Percentiles rank a stretch among this genome's conserved stretches.
phyloP scores from a whole-genome alignment of 2,888 invertebrate genomes.

The Drosophila tanythrix region DNA sequence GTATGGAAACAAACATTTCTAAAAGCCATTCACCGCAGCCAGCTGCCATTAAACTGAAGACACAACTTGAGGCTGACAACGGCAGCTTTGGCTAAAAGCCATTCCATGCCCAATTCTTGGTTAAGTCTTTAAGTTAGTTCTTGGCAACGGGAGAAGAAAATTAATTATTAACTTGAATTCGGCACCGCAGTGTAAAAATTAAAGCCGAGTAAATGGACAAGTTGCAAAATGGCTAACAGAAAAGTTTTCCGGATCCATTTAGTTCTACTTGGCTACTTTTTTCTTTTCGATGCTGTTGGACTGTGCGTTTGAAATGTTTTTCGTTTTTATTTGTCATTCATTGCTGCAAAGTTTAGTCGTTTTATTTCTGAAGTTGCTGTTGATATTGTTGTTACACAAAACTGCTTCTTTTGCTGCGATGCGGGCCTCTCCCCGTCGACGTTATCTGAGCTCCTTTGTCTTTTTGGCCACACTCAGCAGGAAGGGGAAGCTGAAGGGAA shows the following conservation, averaged over 20 bases:
- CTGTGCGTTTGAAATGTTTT: conserved; percentile 60
- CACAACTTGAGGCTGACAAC: conserved; percentile 4
- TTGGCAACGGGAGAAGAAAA: conserved; percentile 38
- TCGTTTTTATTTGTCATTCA: conserved; percentile 73
- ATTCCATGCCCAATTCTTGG: not conserved
- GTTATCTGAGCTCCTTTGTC: conserved; percentile 67
- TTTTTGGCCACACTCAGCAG: conserved; percentile 61
- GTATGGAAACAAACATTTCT: conserved; percentile 34
- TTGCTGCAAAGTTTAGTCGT: conserved; percentile 64
- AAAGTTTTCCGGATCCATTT: conserved; percentile 68
- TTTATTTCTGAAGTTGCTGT: conserved; percentile 48
- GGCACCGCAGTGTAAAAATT: conserved; percentile 41
- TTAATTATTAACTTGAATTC: conserved; percentile 60
- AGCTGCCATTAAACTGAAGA: conserved; percentile 25
- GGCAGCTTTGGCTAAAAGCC: not conserved
- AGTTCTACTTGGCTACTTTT: conserved; percentile 47
- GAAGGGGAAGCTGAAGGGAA: not conserved
- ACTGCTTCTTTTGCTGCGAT: conserved; percentile 27
- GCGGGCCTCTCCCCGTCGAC: conserved; percentile 58
- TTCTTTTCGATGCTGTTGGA: conserved; percentile 10
- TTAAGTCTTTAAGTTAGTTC: conserved; percentile 33
- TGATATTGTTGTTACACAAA: conserved; percentile 18
- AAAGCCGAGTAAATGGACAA: conserved; percentile 51
- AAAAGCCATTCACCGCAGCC: conserved; percentile 12
- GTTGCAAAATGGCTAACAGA: conserved; percentile 43